Percentiles rank a stretch among this genome's conserved stretches.
Conservation (phyloP, 2,888 invertebrate species). For the Epiblema foenella region DNA sequence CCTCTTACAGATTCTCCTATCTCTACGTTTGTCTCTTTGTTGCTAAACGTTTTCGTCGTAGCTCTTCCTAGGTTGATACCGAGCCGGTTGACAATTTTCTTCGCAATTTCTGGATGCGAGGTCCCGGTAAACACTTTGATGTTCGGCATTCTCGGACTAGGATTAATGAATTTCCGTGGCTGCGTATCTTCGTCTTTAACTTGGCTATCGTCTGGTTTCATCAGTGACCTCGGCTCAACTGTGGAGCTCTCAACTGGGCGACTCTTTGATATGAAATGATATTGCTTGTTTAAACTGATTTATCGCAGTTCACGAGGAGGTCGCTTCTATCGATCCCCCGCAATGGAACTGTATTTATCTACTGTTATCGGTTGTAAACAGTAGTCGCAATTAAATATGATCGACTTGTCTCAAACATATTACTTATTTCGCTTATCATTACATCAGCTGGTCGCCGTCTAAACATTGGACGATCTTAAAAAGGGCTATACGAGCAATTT, state of each 20-base stretch:
- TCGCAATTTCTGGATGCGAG: constrained; percentile 98
- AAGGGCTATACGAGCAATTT: too few species aligned
- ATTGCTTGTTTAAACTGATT: constrained; percentile 65
- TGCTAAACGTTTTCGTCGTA: constrained; percentile 99
- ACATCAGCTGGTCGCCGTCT: constrained; percentile 16
- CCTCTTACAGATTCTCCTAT: constrained; percentile 96
- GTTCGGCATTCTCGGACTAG: constrained; percentile 94
- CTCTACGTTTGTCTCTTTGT: constrained; percentile 98
- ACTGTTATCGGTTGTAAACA: constrained; percentile 54
- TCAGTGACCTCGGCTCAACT: constrained; percentile 58
- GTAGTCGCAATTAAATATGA: constrained; percentile 18
- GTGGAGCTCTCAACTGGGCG: constrained; percentile 59
- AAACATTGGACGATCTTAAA: too few species aligned
- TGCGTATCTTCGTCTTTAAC: constrained; percentile 52
- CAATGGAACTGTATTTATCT: constrained; percentile 62
- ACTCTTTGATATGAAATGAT: constrained; percentile 61
- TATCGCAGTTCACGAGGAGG: constrained; percentile 76
- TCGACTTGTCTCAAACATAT: constrained; percentile 6
- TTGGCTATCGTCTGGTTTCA: constrained; percentile 64
- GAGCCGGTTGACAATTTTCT: constrained; percentile 96
- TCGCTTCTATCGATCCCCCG: constrained; percentile 67
- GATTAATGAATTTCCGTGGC: constrained; percentile 57
- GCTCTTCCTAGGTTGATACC: constrained; percentile 98
- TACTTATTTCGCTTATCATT: constrained; percentile 31
- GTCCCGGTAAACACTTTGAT: constrained; percentile 99